Conservation (phyloP, 1,140 invertebrate species). For the Neodiprion lecontei region DNA sequence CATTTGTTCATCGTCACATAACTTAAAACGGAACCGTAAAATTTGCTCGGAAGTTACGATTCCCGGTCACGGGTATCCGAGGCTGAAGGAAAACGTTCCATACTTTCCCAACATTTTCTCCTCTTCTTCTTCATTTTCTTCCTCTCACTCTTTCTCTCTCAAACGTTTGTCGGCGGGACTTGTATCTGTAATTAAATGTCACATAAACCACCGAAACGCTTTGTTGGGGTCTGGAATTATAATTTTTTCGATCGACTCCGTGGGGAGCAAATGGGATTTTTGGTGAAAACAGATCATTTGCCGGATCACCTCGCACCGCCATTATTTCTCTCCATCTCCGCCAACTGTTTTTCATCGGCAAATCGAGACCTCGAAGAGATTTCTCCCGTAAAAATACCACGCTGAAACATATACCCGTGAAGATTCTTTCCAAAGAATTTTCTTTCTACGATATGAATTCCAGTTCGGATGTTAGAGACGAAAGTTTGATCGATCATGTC, state of each 20-base stretch:
- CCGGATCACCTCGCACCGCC: too few species aligned
- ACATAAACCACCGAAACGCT: constrained; percentile 49
- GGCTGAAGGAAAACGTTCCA: background rate
- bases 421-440: background rate
- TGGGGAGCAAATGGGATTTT: constrained; percentile 11
- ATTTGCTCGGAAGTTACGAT: constrained; percentile 1
- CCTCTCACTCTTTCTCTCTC: too few species aligned
- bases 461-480: background rate
- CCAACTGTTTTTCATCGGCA: too few species aligned
- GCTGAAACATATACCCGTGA: too few species aligned
- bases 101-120: constrained; percentile 14
- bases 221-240: constrained; percentile 36
- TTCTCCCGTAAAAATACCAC: too few species aligned
- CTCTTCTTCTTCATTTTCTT: constrained; percentile 10
- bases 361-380: too few species aligned
- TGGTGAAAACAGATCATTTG: constrained; percentile 17
- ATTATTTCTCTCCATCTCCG: too few species aligned
- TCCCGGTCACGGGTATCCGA: background rate
- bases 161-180: background rate
- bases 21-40: constrained; percentile 6
- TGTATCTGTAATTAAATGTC: constrained; percentile 44
- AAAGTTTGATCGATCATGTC: too few species aligned
- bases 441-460: background rate
- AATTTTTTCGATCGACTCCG: background rate
- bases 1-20: background rate